Evolutionary conservation across 1,140 invertebrate species (phyloP).

Genomic region (Portunus trituberculatus): DNA sequence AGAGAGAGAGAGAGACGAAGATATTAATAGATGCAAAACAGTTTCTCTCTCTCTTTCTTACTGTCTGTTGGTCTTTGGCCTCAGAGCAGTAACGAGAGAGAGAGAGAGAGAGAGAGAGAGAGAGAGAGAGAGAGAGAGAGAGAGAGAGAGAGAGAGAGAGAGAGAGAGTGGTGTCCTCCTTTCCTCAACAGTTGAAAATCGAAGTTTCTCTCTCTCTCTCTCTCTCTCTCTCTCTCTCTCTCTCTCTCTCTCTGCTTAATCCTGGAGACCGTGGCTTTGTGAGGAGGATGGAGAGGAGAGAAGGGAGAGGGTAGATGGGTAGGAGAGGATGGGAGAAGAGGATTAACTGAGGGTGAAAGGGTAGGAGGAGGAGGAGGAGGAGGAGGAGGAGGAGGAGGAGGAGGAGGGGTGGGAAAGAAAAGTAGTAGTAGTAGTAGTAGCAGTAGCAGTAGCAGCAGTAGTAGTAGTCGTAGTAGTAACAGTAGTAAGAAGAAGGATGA

Average conservation of each 20-base stretch:
- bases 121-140: conserved; percentile 14
- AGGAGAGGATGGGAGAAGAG: not conserved
- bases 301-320: not conserved
- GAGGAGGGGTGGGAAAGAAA: too few species aligned
- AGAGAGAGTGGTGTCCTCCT: not conserved
- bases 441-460: too few species aligned
- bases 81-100: not conserved
- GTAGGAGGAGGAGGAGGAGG: not conserved
- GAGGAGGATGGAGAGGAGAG: not conserved
- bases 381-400: not conserved
- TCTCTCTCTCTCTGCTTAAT: not conserved
- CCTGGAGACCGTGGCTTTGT: conserved; percentile 6
- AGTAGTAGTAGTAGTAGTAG: too few species aligned
- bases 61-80: not conserved
- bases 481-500: too few species aligned
- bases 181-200: conserved; percentile 22
- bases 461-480: too few species aligned
- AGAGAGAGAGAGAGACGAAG: too few species aligned
- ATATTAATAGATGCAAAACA: too few species aligned
- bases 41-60: not conserved
- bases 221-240: not conserved
- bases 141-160: conserved; percentile 20
- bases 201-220: not conserved
- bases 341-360: not conserved
- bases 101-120: conserved; percentile 20